Evolutionary conservation across 2,797 vertebrate species (phyloP), one percentile per base, ranked within the genome.

Genomic region (Macropodus opercularis): DNA sequence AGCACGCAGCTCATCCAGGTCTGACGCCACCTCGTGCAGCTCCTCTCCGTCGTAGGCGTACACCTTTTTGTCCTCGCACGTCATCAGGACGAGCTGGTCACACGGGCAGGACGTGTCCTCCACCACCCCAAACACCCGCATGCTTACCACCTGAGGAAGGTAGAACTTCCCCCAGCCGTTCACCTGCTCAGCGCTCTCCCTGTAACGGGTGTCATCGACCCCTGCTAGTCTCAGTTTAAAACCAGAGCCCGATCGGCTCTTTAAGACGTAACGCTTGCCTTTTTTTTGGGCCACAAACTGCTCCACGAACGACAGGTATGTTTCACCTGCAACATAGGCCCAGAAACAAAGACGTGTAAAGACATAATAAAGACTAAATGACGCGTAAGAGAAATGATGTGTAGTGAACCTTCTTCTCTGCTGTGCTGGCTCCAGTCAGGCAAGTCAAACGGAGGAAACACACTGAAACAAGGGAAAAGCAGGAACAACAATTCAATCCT

Each of bases 21-120:
- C 44, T 4, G 17, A 24, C 19, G 63, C 74, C 54, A 81, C 73
- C 48, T 38, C 1, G 21, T 80, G 79, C 44, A 85, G 63, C 18
- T 69, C 53, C 7, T 80, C 69, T 55, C 46, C 79, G 29, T 83
- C 74, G 1, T 48, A 85, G 18, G 26, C 66, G 0, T 78, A 85
- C 8, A 85, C 0, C 17, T 39, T 24, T 23, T 10, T 1, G 19
- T 81, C 49, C 48, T 72, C 66, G 14, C 55, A 74, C 27, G 61
- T 76, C 74, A 85, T 74, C 55, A 84, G 36, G 14, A 85, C 26
- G 1, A 85, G 73, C 32, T 70, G 34, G 1, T 68, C 59, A 31
- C 57, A 41, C 0, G 53, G 49, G 14, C 29, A 73, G 0, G 38
- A 15, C 0, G 17, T 51, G 14, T 57, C 48, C 27, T 46, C 6